Evolutionary conservation across 2,113 vertebrate genomes (phyloP).

Genomic region (Boulengeromyrus knoepffleri): DNA sequence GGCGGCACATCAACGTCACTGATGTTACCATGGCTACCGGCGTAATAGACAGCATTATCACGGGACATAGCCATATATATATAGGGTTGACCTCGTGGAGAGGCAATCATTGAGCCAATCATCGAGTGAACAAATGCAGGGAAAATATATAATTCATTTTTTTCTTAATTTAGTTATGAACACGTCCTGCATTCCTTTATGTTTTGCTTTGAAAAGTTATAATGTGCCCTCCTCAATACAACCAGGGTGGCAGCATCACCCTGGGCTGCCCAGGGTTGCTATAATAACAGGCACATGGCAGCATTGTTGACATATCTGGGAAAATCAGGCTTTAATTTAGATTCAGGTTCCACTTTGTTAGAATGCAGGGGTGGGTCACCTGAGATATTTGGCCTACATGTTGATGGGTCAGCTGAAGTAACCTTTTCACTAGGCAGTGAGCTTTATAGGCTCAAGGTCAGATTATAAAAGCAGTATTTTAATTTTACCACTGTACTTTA

Average conservation of each 20-base stretch:
- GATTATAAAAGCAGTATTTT: neutral
- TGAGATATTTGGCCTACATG: neutral
- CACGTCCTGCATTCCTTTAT: neutral
- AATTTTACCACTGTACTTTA: neutral
- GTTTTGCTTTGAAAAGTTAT: neutral
- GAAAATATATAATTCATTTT: neutral
- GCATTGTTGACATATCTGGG: neutral
- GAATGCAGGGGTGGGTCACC: neutral
- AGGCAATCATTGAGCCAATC: neutral
- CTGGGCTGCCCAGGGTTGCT: neutral
- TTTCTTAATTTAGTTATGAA: neutral
- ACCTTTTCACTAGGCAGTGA: neutral
- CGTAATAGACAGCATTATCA: conserved; percentile 43
- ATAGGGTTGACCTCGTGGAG: neutral
- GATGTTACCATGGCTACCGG: conserved; percentile 37
- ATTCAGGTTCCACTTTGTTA: neutral
- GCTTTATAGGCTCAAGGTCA: neutral
- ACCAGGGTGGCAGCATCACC: neutral
- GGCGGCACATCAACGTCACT: conserved; percentile 44
- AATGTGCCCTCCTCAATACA: neutral
- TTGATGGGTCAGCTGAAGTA: neutral
- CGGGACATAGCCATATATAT: conserved; percentile 33
- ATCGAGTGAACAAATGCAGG: neutral
- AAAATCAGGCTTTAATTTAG: neutral
- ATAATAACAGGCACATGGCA: neutral